These are phyloP conservation scores for Pristionchus exspectatus DNA, from an alignment of 2,888 invertebrate genomes.

Conservation along the genomic window DNA sequence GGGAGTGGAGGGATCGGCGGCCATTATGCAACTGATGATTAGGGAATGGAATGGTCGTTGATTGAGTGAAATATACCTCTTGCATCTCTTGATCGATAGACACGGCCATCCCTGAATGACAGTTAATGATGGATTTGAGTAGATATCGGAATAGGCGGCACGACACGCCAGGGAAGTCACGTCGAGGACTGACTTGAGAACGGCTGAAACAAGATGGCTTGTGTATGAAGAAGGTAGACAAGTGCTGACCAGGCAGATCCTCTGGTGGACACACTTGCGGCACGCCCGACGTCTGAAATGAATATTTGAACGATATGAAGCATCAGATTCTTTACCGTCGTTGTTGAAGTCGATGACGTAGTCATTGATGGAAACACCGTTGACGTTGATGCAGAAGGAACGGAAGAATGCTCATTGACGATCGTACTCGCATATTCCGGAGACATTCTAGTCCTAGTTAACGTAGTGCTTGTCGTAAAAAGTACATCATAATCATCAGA, in stretches of 20 bases:
- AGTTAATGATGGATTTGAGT: neutral
- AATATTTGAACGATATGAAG: neutral
- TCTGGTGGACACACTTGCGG: neutral
- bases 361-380: neutral
- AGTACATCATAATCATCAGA: neutral
- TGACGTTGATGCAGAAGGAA: neutral
- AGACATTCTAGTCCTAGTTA: neutral
- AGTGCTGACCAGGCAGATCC: neutral
- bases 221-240: neutral
- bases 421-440: neutral
- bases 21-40: neutral
- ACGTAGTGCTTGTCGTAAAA: neutral
- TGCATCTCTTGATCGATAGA: neutral
- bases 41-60: neutral
- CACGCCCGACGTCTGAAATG: neutral
- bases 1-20: neutral
- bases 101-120: conserved; percentile 40
- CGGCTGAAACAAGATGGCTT: neutral
- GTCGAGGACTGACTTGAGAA: neutral
- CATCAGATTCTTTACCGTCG: neutral
- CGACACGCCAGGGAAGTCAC: neutral
- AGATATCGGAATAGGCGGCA: neutral
- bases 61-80: neutral
- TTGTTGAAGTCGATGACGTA: neutral
- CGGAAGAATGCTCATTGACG: neutral